Evolutionary conservation across 2,797 vertebrate species (phyloP), one percentile per base, ranked within the genome.

Genomic region (Coilia nasus): DNA sequence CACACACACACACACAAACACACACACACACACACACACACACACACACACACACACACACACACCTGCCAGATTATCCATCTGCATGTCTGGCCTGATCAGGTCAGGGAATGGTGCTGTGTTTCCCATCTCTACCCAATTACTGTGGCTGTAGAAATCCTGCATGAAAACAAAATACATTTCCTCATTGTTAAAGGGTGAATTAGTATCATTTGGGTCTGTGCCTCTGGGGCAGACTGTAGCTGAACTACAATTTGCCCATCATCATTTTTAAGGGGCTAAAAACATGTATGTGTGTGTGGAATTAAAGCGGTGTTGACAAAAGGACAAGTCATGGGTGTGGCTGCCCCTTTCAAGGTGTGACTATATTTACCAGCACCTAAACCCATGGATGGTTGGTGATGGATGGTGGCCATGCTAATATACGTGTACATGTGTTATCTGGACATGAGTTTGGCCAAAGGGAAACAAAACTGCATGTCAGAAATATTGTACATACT

Each of bases 71-170:
- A 93, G 81, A 75, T 92, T 94, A 0, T 89, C 59, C 0, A 95
- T 83, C 3, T 78, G 87, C 59, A 88, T 62, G 25, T 92, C 88
- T 15, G 93, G 88, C 83, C 0, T 83, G 87, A 94, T 92, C 57
- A 95, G 88, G 14, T 59, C 31, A 2, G 84, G 81, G 86, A 92
- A 91, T 9, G 94, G 93, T 21, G 31, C 31, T 0, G 2, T 87
- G 46, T 92, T 91, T 6, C 91, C 91, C 87, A 94, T 81, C 87
- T 95, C 94, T 71, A 95, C 91, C 94, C 94, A 95, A 89, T 94
- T 94, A 88, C 94, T 95, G 89, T 95, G 94, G 82, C 94, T 95
- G 91, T 95, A 95, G 89, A 95, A 95, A 84, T 95, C 94, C 94
- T 95, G 44, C 15, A 85, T 50, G 31, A 85, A 23, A 71, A 71